These are phyloP conservation scores for Siniperca chuatsi DNA, from an alignment of 2,113 vertebrate species.

Conservation along the genomic window DNA sequence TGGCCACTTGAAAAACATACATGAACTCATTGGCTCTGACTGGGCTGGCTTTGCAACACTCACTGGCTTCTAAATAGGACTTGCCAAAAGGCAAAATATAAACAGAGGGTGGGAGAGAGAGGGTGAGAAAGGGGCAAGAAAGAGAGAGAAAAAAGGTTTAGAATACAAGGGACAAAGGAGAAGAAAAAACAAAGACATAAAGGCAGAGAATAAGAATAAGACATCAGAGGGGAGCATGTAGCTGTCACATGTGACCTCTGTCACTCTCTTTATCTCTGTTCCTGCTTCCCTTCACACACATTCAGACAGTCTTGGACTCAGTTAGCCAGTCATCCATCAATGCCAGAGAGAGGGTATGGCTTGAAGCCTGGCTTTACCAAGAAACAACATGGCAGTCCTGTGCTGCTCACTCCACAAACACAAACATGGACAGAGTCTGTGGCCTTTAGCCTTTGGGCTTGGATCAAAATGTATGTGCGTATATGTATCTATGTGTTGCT, in stretches of 20 bases:
- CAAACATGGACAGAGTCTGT: conserved; percentile 53
- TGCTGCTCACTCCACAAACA: conserved; percentile 63
- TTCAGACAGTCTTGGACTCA: conserved; percentile 54
- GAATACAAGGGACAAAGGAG: conserved; percentile 1
- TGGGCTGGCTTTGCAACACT: conserved; percentile 39
- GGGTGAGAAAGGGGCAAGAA: conserved; percentile 2
- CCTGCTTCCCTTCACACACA: conserved; percentile 57
- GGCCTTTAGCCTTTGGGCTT: conserved; percentile 69
- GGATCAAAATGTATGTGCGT: conserved; percentile 38
- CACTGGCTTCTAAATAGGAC: conserved; percentile 30
- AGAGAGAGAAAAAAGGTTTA: background rate
- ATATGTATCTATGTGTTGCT: background rate
- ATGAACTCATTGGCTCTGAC: conserved; percentile 64
- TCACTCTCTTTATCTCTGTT: conserved; percentile 57
- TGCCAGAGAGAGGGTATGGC: conserved; percentile 60
- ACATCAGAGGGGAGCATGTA: conserved; percentile 18
- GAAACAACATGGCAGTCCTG: conserved; percentile 73
- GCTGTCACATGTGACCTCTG: conserved; percentile 45
- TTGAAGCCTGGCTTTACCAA: conserved; percentile 64
- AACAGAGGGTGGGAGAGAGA: conserved; percentile 24
- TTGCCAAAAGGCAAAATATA: conserved; percentile 46
- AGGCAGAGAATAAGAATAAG: conserved; percentile 13
- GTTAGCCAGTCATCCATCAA: conserved; percentile 67
- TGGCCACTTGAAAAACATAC: conserved; percentile 59
- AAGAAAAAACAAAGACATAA: background rate